Base-by-base conservation (phyloP, 2,113 vertebrate genomes). In the Castor canadensis region DNA sequence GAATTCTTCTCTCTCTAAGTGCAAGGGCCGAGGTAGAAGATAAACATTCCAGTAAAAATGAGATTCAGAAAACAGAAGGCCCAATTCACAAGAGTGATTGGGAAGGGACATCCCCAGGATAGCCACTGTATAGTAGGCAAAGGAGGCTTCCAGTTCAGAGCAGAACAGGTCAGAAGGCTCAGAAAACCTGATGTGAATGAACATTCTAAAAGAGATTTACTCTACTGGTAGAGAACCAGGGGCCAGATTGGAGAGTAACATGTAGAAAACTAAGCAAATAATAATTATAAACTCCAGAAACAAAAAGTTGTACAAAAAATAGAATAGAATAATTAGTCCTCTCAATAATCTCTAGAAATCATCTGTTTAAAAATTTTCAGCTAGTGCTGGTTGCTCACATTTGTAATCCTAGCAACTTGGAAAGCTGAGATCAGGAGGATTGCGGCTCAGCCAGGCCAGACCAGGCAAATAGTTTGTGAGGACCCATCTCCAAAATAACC, bases 201-300 rank as follows among this genome's bases (percentile, higher is more conserved):
- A 79, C 13, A 56, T 38, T 40, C 4, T 49, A 72, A 62, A 94
- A 83, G 62, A 90, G 62, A 64, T 77, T 86, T 87, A 72, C 9
- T 82, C 30, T 82, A 60, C 19, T 89, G 20, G 43, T 60, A 22
- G 75, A 89, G 11, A 81, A 87, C 0, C 45, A 20, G 43, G 45
- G 8, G 5, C 87, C 62, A 17, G n/a, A 72, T 12, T 38, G 43
- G 67, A 76, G 28, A 88, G 67, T 49, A 82, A 83, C 9, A 64
- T 3, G 60, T 9, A 40, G 22, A 80, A 95, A 91, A 88, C 35
- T 76, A 91, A 95, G 16, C 60, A 54, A 95, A 66, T n/a, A 79
- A 69, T 52, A 92, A 35, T 43, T 87, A 32, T 69, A 75, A 88
- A 83, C 26, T 87, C 45, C 60, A 88, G 58, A 75, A 64, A 76